A percentile compares a stretch with the other conserved stretches of the same genome.
Conservation (phyloP, 2,888 invertebrate genomes). For the Odontocerum albicorne region DNA sequence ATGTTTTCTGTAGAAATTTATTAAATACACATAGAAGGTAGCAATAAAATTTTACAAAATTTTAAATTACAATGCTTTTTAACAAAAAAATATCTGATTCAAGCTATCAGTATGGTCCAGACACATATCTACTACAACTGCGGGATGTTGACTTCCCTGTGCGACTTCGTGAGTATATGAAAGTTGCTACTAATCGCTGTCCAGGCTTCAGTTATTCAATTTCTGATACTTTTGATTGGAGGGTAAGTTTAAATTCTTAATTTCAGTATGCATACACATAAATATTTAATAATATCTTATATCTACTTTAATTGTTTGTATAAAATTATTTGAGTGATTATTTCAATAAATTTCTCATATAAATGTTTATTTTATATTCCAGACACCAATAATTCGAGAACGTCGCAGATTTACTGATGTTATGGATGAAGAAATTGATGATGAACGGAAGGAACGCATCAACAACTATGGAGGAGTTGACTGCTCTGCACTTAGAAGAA, state of each 20-base stretch:
- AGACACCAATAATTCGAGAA: constrained; percentile 87
- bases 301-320: too few species aligned
- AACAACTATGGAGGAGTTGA: constrained; percentile 73
- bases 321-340: too few species aligned
- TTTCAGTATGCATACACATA: not conserved
- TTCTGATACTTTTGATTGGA: constrained; percentile 76
- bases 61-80: too few species aligned
- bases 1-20: too few species aligned
- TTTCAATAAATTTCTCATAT: too few species aligned
- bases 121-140: constrained; percentile 92
- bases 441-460: constrained; percentile 81
- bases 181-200: constrained; percentile 81
- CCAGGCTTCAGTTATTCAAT: constrained; percentile 68
- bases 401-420: constrained; percentile 89
- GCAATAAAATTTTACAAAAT: too few species aligned
- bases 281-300: too few species aligned
- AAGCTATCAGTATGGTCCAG: constrained; percentile 95
- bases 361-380: too few species aligned
- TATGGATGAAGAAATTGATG: constrained; percentile 95
- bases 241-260: constrained; percentile 58
- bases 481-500: constrained; percentile 70
- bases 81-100: too few species aligned
- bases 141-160: constrained; percentile 95
- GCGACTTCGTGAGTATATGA: constrained; percentile 89
- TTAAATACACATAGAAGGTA: too few species aligned